Base-by-base conservation (phyloP, 2,113 vertebrate species). In the Ovis canadensis region DNA sequence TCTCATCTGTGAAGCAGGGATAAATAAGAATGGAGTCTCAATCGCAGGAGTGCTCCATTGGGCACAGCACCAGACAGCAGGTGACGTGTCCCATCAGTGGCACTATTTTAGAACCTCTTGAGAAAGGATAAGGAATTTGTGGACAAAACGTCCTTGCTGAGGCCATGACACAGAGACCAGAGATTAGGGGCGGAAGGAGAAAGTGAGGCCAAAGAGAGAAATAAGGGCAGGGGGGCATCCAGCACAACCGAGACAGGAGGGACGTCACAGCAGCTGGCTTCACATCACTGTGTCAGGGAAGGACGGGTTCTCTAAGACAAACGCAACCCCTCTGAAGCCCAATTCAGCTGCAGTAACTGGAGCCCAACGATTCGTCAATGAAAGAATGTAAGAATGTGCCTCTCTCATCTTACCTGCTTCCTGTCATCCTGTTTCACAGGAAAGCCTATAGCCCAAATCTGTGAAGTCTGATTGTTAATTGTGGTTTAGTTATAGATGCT, bases 391-490 rank as follows among this genome's bases (percentile, higher is more conserved):
- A 33, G 62, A 40, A 94, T 97, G 93, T 97, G 60, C 67, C 91
- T 94, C 91, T 97, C 88, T 96, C 96, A 94, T 96, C 96, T 96
- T 97, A 96, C 74, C 62, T 55, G 91, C 84, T 92, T 93, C 77
- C 90, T 85, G 57, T 6, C 64, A 96, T 62, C 89, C 62, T 29
- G 0, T 93, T 97, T 96, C 95, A 97, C 31, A 95, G 64, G 88
- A 96, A 98, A 96, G 93, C 54, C 9, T 52, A 21, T 77, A 94
- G 93, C 95, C 96, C 94, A 29, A 97, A 97, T 91, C 87, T 97
- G 74, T 83, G 93, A 98, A 98, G 92, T 98, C 84, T 81, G 82
- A 31, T 85, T 94, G 89, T 98, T 98, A 97, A 92, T 0, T 40
- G 10, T 95, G 83, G 54, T 48, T 97, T 98, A 91, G 97, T 98